phyloP scores from a whole-genome alignment of 1,140 invertebrate genomes.

The Centruroides vittatus region DNA sequence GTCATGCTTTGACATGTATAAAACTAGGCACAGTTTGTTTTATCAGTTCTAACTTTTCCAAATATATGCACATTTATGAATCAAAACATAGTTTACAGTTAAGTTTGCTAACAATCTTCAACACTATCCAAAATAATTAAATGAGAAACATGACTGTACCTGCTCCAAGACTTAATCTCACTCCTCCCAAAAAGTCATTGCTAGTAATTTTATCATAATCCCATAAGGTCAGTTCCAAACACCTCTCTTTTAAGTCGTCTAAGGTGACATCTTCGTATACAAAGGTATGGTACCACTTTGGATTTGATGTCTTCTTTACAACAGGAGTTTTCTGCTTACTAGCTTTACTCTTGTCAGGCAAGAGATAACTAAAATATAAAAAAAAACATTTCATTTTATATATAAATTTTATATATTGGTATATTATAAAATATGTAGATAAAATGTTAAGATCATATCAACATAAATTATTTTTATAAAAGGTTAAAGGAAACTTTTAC shows the following conservation, averaged over 20 bases:
- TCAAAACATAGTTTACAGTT: too few species aligned
- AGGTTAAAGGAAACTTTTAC: too few species aligned
- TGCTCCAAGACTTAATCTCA: slow-evolving; percentile 70
- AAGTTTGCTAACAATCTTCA: too few species aligned
- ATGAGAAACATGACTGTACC: slow-evolving; percentile 36
- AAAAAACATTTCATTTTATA: slow-evolving; percentile 11
- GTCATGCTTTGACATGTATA: too few species aligned
- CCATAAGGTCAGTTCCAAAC: slow-evolving; percentile 84
- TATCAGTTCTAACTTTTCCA: too few species aligned
- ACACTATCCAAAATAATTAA: too few species aligned
- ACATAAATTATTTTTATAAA: too few species aligned
- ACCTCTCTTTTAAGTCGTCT: slow-evolving; percentile 62
- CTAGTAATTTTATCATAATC: slow-evolving; percentile 84
- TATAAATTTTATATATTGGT: too few species aligned
- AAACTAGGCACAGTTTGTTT: too few species aligned
- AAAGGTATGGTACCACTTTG: slow-evolving; percentile 79
- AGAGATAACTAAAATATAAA: slow-evolving; percentile 50
- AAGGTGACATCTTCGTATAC: slow-evolving; percentile 71
- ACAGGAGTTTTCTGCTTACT: slow-evolving; percentile 84
- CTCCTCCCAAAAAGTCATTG: slow-evolving; percentile 86
- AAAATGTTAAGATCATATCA: too few species aligned
- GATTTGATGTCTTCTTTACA: slow-evolving; percentile 51
- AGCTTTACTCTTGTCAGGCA: slow-evolving; percentile 71
- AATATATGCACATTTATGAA: too few species aligned
- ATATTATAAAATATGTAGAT: too few species aligned